These are phyloP conservation scores for Dasyurus viverrinus DNA, from an alignment of 2,113 vertebrate genomes.

Conservation along the genomic window DNA sequence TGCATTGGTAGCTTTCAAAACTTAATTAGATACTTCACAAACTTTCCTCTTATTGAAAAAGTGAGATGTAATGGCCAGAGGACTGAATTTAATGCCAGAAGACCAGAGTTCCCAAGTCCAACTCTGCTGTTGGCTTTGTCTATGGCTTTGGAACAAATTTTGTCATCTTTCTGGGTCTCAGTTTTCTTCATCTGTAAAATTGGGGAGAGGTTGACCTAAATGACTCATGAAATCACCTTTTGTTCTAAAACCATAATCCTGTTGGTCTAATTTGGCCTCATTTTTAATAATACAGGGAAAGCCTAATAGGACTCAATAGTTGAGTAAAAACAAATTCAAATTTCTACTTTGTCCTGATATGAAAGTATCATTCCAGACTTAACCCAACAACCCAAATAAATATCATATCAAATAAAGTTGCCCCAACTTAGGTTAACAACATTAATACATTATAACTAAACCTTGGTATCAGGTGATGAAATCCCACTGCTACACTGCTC, in stretches of 20 bases:
- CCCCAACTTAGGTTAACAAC: background rate
- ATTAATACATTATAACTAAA: background rate
- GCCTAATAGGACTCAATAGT: background rate
- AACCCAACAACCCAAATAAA: background rate
- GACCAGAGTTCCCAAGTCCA: background rate
- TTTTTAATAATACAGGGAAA: background rate
- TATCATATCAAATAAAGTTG: background rate
- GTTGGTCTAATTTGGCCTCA: background rate
- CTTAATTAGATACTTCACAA: background rate
- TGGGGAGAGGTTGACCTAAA: background rate
- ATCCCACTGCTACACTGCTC: background rate
- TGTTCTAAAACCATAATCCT: background rate
- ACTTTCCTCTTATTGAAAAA: background rate
- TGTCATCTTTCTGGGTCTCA: background rate
- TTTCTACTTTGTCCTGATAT: background rate
- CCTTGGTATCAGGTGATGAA: background rate
- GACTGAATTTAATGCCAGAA: background rate
- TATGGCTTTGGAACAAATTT: background rate
- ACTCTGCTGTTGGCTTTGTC: background rate
- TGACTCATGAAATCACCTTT: background rate
- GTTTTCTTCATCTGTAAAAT: background rate
- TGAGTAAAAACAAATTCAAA: background rate
- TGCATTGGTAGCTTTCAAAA: background rate
- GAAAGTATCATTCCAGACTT: background rate
- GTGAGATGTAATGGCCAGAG: background rate